Conservation (phyloP, 2,797 vertebrate genomes). For the Cottoperca gobio region DNA sequence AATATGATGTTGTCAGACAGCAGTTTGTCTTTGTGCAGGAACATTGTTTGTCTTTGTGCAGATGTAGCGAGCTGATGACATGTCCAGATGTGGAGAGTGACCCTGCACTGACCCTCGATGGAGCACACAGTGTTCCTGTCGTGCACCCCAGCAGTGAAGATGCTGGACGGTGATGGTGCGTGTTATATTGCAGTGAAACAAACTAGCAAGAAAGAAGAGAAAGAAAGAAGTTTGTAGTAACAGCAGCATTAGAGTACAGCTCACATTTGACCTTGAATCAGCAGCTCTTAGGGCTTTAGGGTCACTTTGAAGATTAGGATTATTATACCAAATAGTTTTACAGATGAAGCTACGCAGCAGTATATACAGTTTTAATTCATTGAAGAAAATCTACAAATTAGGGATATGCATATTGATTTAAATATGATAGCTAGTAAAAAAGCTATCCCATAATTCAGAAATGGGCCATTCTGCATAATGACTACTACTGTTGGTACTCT, state of each 20-base stretch:
- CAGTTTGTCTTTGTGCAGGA: conserved; percentile 5
- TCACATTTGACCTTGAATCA: background rate
- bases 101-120: conserved; percentile 68
- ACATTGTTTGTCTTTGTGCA: conserved; percentile 64
- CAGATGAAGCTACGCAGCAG: background rate
- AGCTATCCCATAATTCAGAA: background rate
- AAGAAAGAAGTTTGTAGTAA: background rate
- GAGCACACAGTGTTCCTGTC: conserved; percentile 58
- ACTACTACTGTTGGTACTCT: background rate
- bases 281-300: background rate
- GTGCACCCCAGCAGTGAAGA: conserved; percentile 49
- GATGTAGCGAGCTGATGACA: conserved; percentile 74
- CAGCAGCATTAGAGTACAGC: background rate
- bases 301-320: background rate
- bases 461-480: background rate
- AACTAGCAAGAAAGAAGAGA: conserved; percentile 5
- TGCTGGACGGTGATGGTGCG: conserved; percentile 32
- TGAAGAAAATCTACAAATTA: too few species aligned
- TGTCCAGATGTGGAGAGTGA: conserved; percentile 83
- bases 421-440: too few species aligned
- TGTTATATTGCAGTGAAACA: conserved; percentile 37
- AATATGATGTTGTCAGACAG: conserved; percentile 15
- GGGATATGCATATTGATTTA: too few species aligned
- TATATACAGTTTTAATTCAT: background rate
- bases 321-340: background rate